Evolutionary conservation across 2,888 invertebrate species (phyloP).

Genomic region (Cylloceria caligata): DNA sequence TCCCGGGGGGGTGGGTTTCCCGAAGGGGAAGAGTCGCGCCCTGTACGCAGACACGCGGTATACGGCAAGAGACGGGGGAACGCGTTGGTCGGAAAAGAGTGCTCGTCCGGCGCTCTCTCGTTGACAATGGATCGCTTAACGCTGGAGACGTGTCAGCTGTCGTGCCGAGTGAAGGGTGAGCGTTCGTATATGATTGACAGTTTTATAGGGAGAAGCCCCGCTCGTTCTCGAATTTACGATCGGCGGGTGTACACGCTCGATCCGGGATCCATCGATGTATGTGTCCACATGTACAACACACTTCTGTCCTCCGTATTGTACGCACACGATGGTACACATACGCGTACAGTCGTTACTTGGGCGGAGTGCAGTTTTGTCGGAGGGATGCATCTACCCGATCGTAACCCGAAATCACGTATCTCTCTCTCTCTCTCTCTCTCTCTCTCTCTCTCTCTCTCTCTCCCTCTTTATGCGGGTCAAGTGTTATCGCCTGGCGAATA

Average conservation of each 20-base stretch:
- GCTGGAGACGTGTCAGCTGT: constrained; percentile 81
- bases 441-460: constrained; percentile 8
- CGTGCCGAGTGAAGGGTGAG: constrained; percentile 73
- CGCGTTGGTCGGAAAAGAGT: constrained; percentile 40
- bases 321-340: background rate
- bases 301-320: background rate
- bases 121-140: constrained; percentile 81
- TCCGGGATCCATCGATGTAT: constrained; percentile 23
- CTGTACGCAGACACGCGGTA: background rate
- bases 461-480: constrained; percentile 63
- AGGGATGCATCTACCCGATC: constrained; percentile 47
- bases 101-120: constrained; percentile 53
- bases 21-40: constrained; percentile 5
- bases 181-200: constrained; percentile 80
- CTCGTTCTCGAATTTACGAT: constrained; percentile 78
- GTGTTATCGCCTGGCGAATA: constrained; percentile 58
- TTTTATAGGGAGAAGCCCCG: constrained; percentile 78
- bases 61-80: constrained; percentile 17
- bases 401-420: constrained; percentile 64
- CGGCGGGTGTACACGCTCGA: constrained; percentile 73
- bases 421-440: background rate
- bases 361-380: constrained; percentile 50
- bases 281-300: background rate
- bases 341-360: constrained; percentile 3
- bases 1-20: constrained; percentile 13